phyloP scores from a whole-genome alignment of 2,888 invertebrate genomes.

The Heliconius aoede region DNA sequence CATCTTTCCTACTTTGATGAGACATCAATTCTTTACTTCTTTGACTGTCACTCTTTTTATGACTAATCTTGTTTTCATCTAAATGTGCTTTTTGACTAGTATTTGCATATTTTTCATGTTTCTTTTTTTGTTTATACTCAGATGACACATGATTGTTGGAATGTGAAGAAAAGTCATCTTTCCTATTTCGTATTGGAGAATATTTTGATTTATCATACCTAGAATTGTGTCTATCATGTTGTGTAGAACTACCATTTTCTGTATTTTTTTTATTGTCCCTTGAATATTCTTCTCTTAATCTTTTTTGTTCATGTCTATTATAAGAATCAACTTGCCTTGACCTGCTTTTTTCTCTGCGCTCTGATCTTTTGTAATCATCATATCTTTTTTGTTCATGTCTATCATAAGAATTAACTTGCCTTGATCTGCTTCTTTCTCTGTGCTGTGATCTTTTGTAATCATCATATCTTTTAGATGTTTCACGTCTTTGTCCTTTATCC shows the following conservation, averaged over 20 bases:
- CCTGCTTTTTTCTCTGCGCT: slow-evolving; percentile 42
- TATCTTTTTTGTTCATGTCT: slow-evolving; percentile 22
- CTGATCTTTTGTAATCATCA: slow-evolving; percentile 31
- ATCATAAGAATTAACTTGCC: slow-evolving; percentile 41
- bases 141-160: slow-evolving; percentile 32
- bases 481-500: slow-evolving; percentile 48
- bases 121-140: slow-evolving; percentile 23
- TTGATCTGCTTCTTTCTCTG: slow-evolving; percentile 45
- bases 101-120: slow-evolving; percentile 34
- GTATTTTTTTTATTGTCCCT: slow-evolving; percentile 36
- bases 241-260: slow-evolving; percentile 44
- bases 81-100: slow-evolving; percentile 36
- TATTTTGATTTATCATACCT: slow-evolving; percentile 40
- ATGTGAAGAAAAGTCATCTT: slow-evolving; percentile 44
- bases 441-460: slow-evolving; percentile 31
- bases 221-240: slow-evolving; percentile 37
- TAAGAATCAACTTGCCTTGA: slow-evolving; percentile 42
- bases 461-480: slow-evolving; percentile 49
- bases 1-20: slow-evolving; percentile 41
- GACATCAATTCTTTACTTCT: slow-evolving; percentile 38
- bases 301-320: slow-evolving; percentile 31
- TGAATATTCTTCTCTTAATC: slow-evolving; percentile 28
- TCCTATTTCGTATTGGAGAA: slow-evolving; percentile 45
- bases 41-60: slow-evolving; percentile 30
- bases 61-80: slow-evolving; percentile 27